Percentiles rank a stretch among this genome's conserved stretches.
Evolutionary conservation across 2,888 invertebrate species (phyloP).

Genomic region (Drosophila villosipedis): DNA sequence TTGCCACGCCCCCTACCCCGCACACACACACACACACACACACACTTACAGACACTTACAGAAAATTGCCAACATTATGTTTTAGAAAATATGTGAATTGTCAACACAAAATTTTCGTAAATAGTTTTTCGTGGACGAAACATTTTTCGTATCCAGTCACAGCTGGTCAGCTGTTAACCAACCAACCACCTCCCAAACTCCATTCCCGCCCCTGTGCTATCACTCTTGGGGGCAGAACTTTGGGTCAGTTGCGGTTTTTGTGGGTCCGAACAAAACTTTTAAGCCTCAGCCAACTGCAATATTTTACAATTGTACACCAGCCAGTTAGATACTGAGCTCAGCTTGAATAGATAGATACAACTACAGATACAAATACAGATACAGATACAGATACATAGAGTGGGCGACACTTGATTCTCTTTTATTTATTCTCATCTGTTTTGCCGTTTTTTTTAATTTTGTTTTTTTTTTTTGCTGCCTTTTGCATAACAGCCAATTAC

Average conservation of each 20-base stretch:
- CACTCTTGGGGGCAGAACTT: constrained; percentile 52
- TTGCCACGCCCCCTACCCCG: constrained; percentile 25
- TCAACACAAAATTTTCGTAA: constrained; percentile 81
- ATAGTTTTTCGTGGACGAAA: constrained; percentile 73
- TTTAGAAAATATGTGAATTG: constrained; percentile 82
- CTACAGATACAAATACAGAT: neutral
- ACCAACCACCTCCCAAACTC: neutral
- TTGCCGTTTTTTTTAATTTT: neutral
- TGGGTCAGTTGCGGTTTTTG: constrained; percentile 74
- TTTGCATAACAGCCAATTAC: constrained; percentile 70
- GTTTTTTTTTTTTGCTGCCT: constrained; percentile 16
- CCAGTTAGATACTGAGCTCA: constrained; percentile 22
- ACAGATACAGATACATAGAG: constrained; percentile 2
- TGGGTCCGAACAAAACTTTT: constrained; percentile 60
- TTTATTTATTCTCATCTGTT: constrained; percentile 14
- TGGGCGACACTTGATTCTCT: constrained; percentile 15
- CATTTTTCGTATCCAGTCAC: constrained; percentile 62
- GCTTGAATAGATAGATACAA: constrained; percentile 6
- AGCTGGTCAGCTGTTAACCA: constrained; percentile 46
- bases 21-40: constrained; percentile 4
- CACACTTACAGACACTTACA: constrained; percentile 14
- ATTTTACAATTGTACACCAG: constrained; percentile 74
- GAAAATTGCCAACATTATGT: constrained; percentile 79
- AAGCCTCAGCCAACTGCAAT: constrained; percentile 75
- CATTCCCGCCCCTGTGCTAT: neutral